Evolutionary conservation across 2,113 vertebrate species (phyloP).

Genomic region (Heteronetta atricapilla): DNA sequence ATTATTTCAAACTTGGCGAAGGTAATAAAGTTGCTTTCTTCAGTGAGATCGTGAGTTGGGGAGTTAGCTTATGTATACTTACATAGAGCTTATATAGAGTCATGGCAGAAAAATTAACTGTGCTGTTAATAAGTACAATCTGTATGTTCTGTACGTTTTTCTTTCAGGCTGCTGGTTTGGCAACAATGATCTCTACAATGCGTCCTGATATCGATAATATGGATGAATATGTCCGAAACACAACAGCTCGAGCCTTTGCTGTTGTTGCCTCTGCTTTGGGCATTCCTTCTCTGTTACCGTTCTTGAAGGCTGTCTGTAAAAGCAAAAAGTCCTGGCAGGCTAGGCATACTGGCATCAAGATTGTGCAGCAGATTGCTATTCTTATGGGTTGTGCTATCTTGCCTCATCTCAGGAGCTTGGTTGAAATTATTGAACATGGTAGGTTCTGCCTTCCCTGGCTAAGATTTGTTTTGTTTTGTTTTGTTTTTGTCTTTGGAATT

Average conservation of each 20-base stretch:
- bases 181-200: constrained; percentile 99
- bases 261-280: constrained; percentile 97
- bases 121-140: neutral
- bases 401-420: constrained; percentile 96
- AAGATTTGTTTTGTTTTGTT: neutral
- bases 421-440: constrained; percentile 99
- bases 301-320: constrained; percentile 98
- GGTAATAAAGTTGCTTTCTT: constrained; percentile 75
- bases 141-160: neutral
- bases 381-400: constrained; percentile 99
- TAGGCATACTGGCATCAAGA: constrained; percentile 97
- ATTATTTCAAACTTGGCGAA: constrained; percentile 99
- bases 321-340: constrained; percentile 99
- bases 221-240: constrained; percentile 99
- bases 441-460: constrained; percentile 57
- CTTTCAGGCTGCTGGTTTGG: constrained; percentile 93
- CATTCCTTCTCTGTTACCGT: constrained; percentile 95
- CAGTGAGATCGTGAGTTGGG: neutral
- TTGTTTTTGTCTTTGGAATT: neutral
- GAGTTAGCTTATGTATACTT: neutral
- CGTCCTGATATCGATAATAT: constrained; percentile 99
- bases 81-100: too few species aligned
- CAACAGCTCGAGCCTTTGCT: constrained; percentile 96
- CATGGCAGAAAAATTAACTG: neutral
- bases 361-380: constrained; percentile 99